These are phyloP conservation scores for Mustela nigripes DNA, from an alignment of 2,113 vertebrate genomes.

Conservation along the genomic window DNA sequence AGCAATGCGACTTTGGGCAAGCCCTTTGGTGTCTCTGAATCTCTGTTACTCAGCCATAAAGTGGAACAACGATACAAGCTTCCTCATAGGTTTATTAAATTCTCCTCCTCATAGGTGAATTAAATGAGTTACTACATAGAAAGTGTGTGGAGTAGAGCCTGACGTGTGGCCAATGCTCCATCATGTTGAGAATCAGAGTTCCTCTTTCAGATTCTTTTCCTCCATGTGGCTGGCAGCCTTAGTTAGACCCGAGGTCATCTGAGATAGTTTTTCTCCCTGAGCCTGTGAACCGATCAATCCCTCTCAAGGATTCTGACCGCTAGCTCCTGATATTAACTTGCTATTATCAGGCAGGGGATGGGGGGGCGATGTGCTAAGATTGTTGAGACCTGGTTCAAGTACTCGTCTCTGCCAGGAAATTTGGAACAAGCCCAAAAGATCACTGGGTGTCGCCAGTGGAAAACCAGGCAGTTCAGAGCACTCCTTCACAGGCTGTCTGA, in stretches of 20 bases:
- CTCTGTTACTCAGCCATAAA: background rate
- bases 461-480: background rate
- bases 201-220: background rate
- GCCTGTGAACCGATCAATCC: background rate
- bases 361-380: background rate
- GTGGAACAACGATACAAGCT: background rate
- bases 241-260: rapidly evolving
- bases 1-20: background rate
- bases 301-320: background rate
- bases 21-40: background rate
- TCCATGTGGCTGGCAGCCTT: rapidly evolving
- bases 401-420: background rate
- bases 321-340: rapidly evolving
- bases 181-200: rapidly evolving
- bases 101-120: background rate
- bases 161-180: background rate
- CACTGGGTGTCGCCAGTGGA: background rate
- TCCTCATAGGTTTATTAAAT: background rate
- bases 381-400: background rate
- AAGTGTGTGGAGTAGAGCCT: background rate
- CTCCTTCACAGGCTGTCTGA: background rate
- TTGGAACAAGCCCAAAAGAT: background rate
- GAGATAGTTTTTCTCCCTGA: background rate
- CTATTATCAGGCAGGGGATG: rapidly evolving
- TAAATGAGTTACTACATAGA: rapidly evolving